Evolutionary conservation across 2,797 vertebrate species (phyloP), one percentile per base, ranked within the genome.

Genomic region (Sebastes cheni): DNA sequence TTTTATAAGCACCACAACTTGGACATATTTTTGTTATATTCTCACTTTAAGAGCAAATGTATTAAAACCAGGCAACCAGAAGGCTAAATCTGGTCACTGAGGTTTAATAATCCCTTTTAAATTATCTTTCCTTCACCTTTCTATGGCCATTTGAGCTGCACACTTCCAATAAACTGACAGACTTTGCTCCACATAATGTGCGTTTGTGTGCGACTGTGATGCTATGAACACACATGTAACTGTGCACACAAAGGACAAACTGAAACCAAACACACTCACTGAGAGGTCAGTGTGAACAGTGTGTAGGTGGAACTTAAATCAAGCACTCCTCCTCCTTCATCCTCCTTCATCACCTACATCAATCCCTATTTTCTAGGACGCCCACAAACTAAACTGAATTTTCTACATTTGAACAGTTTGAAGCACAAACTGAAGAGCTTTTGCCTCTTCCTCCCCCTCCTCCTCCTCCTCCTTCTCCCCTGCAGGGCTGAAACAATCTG

Each of bases 401-500:
- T 39, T 74, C 25, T 22, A 3, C 52, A 46, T 30, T 60, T 55
- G 1, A 30, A 67, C 61, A 14, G 52, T 66, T 50, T 80, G 30
- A 72, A 30, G 60, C 73, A 58, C 46, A 69, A 59, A 30, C 55
- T 52, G 6, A 20, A 66, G 62, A 77, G 60, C 34, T 12, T 25
- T 20, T 5, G 2, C 68, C 18, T 77, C 62, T 36, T 32, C 64
- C 8, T 29, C 68, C 23, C 4, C 39, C 14, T 42, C 29, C 3
- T n/a, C 69, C 16, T 22, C 36, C 0, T 6, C 70, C n/a, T 23
- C 67, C 10, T 30, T 6, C 0, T 39, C 61, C 36, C 72, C 82
- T 34, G 55, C 32, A 65, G 77, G 20, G 5, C 54, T 58, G 42
- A 77, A 72, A 75, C 74, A 67, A 82, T 88, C 79, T 84, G 29